These are phyloP conservation scores for Oriolus oriolus DNA, from an alignment of 2,113 vertebrate species.

Conservation along the genomic window DNA sequence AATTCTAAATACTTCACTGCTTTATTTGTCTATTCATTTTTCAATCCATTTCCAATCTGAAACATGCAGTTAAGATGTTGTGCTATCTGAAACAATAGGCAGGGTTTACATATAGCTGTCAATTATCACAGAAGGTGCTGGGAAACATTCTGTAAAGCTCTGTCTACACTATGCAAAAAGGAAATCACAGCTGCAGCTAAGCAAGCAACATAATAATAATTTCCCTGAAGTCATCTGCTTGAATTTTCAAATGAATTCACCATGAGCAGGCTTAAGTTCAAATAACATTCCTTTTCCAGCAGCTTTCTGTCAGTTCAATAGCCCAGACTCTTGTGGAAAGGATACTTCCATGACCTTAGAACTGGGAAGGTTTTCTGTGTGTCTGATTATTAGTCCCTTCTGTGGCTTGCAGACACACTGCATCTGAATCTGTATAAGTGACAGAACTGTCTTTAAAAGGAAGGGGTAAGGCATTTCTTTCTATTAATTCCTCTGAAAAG, in stretches of 20 bases:
- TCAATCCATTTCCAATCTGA: slow-evolving; percentile 13
- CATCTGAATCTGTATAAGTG: not conserved
- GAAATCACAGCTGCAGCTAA: slow-evolving; percentile 50
- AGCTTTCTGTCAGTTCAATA: not conserved
- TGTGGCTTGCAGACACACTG: not conserved
- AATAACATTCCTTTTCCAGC: not conserved
- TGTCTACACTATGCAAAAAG: not conserved
- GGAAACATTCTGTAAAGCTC: slow-evolving; percentile 19
- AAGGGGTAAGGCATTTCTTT: not conserved
- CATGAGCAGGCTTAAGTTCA: not conserved
- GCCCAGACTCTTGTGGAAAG: not conserved
- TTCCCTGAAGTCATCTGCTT: slow-evolving; percentile 39
- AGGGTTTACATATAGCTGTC: slow-evolving; percentile 10
- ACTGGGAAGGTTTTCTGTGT: not conserved
- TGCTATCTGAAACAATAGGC: slow-evolving; percentile 33
- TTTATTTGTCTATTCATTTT: slow-evolving; percentile 18
- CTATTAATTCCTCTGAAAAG: not conserved
- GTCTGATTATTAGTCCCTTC: not conserved
- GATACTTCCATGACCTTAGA: not conserved
- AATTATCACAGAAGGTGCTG: slow-evolving; percentile 23
- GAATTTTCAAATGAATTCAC: slow-evolving; percentile 35
- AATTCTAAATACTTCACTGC: not conserved
- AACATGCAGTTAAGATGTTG: slow-evolving; percentile 40
- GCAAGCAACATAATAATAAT: slow-evolving; percentile 21
- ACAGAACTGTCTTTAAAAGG: not conserved